These are phyloP conservation scores for Thamnophis elegans DNA, from an alignment of 2,797 vertebrate genomes.

Conservation along the genomic window DNA sequence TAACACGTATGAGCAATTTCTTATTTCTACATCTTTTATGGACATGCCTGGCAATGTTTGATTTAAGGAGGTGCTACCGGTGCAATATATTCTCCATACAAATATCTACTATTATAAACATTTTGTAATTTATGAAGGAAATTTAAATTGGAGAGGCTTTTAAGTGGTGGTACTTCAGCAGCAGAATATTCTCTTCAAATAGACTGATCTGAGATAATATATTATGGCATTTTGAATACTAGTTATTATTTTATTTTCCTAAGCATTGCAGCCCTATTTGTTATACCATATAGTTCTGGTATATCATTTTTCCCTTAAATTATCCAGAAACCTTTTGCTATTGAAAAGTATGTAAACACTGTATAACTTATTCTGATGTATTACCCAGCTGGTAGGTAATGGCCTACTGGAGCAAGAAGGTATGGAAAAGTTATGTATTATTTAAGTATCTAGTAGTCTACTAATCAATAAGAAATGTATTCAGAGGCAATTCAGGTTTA, in stretches of 20 bases:
- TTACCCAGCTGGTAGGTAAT: neutral
- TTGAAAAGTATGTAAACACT: neutral
- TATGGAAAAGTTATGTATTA: neutral
- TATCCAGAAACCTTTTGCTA: neutral
- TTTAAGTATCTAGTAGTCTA: neutral
- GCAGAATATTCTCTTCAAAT: neutral
- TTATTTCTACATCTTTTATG: neutral
- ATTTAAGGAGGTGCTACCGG: neutral
- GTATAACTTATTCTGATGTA: neutral
- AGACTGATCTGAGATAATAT: neutral
- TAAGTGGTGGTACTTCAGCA: neutral
- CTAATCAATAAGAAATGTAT: neutral
- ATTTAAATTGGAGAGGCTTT: neutral
- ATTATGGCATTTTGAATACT: neutral
- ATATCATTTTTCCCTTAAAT: neutral
- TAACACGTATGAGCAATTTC: neutral
- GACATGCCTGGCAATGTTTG: neutral
- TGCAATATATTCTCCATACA: neutral
- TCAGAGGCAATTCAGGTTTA: neutral
- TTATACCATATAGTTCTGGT: neutral
- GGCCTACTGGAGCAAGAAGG: neutral
- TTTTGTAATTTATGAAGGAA: neutral
- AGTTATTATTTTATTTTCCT: neutral
- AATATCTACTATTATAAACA: neutral
- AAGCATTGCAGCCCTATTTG: neutral